phyloP scores from a whole-genome alignment of 2,888 invertebrate species.

The Agelastica alni region DNA sequence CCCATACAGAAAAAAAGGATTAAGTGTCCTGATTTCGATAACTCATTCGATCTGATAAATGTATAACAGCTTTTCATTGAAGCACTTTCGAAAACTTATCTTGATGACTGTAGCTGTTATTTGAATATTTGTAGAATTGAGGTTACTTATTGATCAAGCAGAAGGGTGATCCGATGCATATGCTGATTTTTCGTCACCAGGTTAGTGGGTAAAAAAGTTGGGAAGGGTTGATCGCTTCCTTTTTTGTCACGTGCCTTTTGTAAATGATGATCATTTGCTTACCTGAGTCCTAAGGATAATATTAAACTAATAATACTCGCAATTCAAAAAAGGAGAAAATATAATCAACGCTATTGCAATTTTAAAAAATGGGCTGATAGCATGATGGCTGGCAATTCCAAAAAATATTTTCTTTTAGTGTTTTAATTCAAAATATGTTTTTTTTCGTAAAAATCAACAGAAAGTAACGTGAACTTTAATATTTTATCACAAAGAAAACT shows the following conservation, averaged over 20 bases:
- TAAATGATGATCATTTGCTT: too few relatives aligned
- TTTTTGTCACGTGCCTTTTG: neutral
- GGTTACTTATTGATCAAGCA: constrained; percentile 33
- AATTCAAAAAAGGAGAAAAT: too few relatives aligned
- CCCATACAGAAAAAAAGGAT: constrained; percentile 37
- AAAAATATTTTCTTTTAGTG: too few relatives aligned
- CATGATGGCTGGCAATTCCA: too few relatives aligned
- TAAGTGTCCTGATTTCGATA: constrained; percentile 42
- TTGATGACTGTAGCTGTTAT: constrained; percentile 41
- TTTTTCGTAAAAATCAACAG: too few relatives aligned
- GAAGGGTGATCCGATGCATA: constrained; percentile 23
- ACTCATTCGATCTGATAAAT: constrained; percentile 44
- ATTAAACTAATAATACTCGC: too few relatives aligned
- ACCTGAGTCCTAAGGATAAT: too few relatives aligned
- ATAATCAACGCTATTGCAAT: too few relatives aligned
- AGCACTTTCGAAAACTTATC: constrained; percentile 38
- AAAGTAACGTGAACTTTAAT: too few relatives aligned
- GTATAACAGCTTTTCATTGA: constrained; percentile 36
- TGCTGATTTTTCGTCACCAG: constrained; percentile 24
- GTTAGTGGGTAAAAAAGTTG: constrained; percentile 20
- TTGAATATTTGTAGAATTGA: constrained; percentile 40
- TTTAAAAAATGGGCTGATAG: too few relatives aligned
- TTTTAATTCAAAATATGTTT: too few relatives aligned
- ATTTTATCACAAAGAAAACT: too few relatives aligned
- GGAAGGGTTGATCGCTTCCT: neutral